Percentiles rank a stretch among this genome's conserved stretches.
Evolutionary conservation across 1,140 invertebrate genomes (phyloP).

Genomic region (Drosophila asahinai): DNA sequence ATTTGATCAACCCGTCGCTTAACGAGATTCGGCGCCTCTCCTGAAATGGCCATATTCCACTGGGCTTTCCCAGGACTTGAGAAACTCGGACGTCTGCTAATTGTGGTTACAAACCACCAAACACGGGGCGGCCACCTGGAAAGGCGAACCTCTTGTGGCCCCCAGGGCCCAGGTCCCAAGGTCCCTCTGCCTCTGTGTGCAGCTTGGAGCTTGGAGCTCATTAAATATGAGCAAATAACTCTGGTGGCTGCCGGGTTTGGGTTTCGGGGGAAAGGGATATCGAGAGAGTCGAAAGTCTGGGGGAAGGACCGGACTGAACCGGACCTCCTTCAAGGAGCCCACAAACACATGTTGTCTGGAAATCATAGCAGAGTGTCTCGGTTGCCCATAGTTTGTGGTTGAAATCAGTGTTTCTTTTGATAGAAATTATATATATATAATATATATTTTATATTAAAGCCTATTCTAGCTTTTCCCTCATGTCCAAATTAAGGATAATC

Average conservation of each 20-base stretch:
- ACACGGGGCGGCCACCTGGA: conserved; percentile 2
- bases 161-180: background rate
- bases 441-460: conserved; percentile 6
- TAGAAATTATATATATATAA: conserved; percentile 4
- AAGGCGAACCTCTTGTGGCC: background rate
- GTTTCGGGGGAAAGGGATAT: background rate
- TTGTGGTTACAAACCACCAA: conserved; percentile 18
- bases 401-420: conserved; percentile 3
- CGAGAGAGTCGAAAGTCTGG: too few species aligned
- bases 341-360: background rate
- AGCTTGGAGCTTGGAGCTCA: background rate
- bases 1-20: conserved; percentile 21
- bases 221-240: conserved; percentile 25
- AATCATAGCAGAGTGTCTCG: background rate
- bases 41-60: conserved; percentile 4
- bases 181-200: too few species aligned
- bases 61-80: background rate
- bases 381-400: background rate
- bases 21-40: conserved; percentile 5
- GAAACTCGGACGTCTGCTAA: conserved; percentile 12
- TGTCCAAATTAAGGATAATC: conserved; percentile 16
- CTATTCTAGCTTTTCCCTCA: background rate
- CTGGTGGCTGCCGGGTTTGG: conserved; percentile 10
- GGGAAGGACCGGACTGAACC: background rate
- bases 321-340: background rate